Evolutionary conservation across 1,140 invertebrate species (phyloP), one percentile per base, ranked within the genome.

Genomic region (Drosophila paulistorum): DNA sequence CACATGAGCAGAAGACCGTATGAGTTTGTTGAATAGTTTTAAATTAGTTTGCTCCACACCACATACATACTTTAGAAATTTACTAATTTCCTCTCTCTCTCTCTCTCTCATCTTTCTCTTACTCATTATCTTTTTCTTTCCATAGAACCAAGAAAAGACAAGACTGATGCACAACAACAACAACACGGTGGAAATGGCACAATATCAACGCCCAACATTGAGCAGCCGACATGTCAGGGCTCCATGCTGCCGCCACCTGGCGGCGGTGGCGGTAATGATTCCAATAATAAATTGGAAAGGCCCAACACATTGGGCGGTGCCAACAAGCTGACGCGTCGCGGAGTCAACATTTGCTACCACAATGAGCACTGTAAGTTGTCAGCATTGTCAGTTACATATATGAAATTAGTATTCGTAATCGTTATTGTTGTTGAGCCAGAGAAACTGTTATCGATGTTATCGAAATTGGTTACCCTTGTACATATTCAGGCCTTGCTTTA

Each of bases 61-160:
- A 35, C 33, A 37, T 5, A 37, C 37, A 39, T 11, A 51, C 72
- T 64, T 64, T 67, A 67, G 54, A 67, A 23, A 62, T 60, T 57
- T 65, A 59, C 13, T 37, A 33, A 58, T 26, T 62, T 60, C 62
- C 3, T 58, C 26, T 77, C 80, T 64, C 3, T 87, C 89, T 93
- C 45, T 58, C 26, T 77, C 80, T 64, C 3, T 87, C 89, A n/a
- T n/a, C n/a, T n/a, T n/a, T 93, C 45, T 58, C 61, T 65, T 20
- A 61, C 57, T 83, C 59, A 58, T 69, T 78, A 83, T 67, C 14
- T 84, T 7, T 62, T 11, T 39, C 39, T 26, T 23, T 60, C 54
- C 10, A 70, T 95, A 97, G 96, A 97, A 94, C 95, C 96, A 94
- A 96, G 96, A 94, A 97, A 97, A 95, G 96, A 97, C 93, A 97